Conservation (phyloP, 2,888 invertebrate species). For the Macaria notata region DNA sequence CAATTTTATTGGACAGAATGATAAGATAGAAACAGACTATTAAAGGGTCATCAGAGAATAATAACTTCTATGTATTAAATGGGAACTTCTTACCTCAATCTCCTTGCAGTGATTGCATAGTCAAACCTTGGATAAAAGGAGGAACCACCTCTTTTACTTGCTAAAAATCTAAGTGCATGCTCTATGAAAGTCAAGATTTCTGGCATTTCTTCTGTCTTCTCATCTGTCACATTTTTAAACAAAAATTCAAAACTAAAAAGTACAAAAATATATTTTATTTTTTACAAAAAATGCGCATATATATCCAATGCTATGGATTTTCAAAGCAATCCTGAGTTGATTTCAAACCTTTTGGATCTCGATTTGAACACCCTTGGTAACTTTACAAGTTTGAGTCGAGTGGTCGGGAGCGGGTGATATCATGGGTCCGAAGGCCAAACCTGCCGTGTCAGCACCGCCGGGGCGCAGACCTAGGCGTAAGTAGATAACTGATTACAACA, state of each 20-base stretch:
- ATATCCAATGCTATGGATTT: slow-evolving; percentile 10
- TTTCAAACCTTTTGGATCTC: neutral
- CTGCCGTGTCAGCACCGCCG: neutral
- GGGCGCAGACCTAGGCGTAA: neutral
- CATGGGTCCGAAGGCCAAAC: too few species aligned
- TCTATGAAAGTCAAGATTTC: neutral
- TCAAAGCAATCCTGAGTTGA: neutral
- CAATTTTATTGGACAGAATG: too few species aligned
- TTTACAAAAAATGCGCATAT: slow-evolving; percentile 4
- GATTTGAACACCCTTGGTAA: too few species aligned
- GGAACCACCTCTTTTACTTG: neutral
- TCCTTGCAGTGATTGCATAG: too few species aligned
- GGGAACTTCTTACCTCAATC: too few species aligned
- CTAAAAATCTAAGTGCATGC: neutral
- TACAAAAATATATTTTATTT: slow-evolving; percentile 1
- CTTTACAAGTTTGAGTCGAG: too few species aligned
- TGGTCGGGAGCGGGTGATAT: too few species aligned
- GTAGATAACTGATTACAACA: neutral
- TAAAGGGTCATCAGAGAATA: too few species aligned
- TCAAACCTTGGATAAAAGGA: too few species aligned
- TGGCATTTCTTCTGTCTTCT: neutral
- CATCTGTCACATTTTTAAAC: too few species aligned
- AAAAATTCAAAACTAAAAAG: neutral
- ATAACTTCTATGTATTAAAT: too few species aligned
- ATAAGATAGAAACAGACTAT: too few species aligned